phyloP scores from a whole-genome alignment of 2,113 vertebrate species.

The Seriola dumerili region DNA sequence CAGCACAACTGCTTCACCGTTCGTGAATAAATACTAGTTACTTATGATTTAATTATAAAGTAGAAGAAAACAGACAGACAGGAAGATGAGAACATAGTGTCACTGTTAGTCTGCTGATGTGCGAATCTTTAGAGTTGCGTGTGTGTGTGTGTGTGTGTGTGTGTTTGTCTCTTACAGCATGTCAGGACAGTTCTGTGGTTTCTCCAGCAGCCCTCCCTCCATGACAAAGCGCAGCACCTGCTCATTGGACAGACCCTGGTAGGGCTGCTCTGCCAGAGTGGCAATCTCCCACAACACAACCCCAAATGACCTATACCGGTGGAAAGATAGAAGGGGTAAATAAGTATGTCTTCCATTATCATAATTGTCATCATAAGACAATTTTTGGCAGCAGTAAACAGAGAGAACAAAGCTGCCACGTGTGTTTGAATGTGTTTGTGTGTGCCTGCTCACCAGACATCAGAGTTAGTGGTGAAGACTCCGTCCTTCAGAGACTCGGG shows the following conservation, averaged over 20 bases:
- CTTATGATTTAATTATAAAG: background rate
- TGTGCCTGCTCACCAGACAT: conserved; percentile 91
- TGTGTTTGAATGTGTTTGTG: conserved; percentile 7
- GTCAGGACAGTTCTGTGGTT: conserved; percentile 96
- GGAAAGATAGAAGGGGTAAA: background rate
- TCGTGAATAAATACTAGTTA: conserved; percentile 7
- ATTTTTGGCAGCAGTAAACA: background rate
- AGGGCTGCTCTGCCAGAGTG: conserved; percentile 95
- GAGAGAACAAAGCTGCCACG: background rate
- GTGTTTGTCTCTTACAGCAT: conserved; percentile 90
- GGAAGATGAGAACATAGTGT: conserved; percentile 4
- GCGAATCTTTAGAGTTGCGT: background rate
- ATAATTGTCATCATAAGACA: background rate
- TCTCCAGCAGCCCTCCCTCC: conserved; percentile 97
- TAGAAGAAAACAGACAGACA: conserved; percentile 9
- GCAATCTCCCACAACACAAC: conserved; percentile 98
- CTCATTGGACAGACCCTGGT: conserved; percentile 98
- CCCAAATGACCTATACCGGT: conserved; percentile 91
- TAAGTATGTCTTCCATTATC: background rate
- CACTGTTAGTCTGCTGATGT: background rate
- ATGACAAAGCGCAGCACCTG: conserved; percentile 99
- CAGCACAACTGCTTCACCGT: conserved; percentile 4
- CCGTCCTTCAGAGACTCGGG: conserved; percentile 98
- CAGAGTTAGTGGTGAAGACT: conserved; percentile 97
- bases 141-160: no score